A percentile compares a stretch with the other conserved stretches of the same genome.
These are phyloP conservation scores for Hippopotamyrus pictus DNA, from an alignment of 2,797 vertebrate genomes.

Conservation along the genomic window DNA sequence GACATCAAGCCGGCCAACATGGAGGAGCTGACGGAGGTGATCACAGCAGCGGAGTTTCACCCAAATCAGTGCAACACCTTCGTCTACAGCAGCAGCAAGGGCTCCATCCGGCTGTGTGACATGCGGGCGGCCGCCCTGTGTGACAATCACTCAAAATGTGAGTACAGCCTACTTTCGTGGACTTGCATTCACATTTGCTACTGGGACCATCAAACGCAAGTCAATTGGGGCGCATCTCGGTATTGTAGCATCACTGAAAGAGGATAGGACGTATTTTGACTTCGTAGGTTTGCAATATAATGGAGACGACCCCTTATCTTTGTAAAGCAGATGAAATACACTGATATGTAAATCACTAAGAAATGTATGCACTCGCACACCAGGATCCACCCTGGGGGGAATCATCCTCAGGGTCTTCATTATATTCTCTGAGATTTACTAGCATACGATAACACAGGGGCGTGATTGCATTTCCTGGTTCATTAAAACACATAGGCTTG, in stretches of 20 bases:
- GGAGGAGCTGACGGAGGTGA: slow-evolving; percentile 97
- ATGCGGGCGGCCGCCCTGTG: slow-evolving; percentile 62
- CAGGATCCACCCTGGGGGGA: background rate
- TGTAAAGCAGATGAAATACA: background rate
- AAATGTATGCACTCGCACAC: background rate
- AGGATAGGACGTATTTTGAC: background rate
- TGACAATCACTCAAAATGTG: slow-evolving; percentile 48
- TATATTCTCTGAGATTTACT: background rate
- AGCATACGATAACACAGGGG: background rate
- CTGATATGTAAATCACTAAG: background rate
- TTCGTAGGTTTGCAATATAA: background rate
- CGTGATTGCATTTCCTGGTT: background rate
- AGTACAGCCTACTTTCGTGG: background rate
- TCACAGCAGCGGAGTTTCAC: slow-evolving; percentile 93
- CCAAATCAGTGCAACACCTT: slow-evolving; percentile 95
- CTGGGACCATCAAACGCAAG: background rate
- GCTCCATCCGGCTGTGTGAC: slow-evolving; percentile 96
- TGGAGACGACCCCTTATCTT: background rate
- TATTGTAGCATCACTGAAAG: background rate
- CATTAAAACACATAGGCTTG: background rate
- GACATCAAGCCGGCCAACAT: slow-evolving; percentile 97
- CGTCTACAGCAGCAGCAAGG: slow-evolving; percentile 99
- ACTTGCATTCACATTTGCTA: background rate
- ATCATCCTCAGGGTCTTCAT: background rate
- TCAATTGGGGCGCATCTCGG: background rate